Evolutionary conservation across 2,888 invertebrate genomes (phyloP).

Genomic region (Maniola hyperantus): DNA sequence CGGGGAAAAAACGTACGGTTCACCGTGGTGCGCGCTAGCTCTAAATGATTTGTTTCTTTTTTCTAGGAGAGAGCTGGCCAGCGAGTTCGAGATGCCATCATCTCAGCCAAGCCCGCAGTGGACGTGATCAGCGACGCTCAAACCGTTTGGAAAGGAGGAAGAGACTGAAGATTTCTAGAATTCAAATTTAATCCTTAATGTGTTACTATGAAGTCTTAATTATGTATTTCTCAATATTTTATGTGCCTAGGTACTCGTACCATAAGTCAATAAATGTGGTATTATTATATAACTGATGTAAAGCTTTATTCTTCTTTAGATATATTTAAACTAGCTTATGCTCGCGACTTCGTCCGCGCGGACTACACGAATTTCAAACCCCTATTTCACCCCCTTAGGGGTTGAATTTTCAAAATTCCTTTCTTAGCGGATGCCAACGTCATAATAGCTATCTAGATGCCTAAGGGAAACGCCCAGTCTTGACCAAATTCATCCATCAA

Average conservation of each 20-base stretch:
- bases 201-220: background rate
- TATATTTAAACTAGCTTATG: too few relatives aligned
- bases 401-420: too few relatives aligned
- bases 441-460: too few relatives aligned
- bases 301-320: too few relatives aligned
- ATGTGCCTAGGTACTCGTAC: background rate
- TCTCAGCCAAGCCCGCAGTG: constrained; percentile 45
- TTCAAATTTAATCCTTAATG: background rate
- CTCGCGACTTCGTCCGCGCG: too few relatives aligned
- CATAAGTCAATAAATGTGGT: constrained; percentile 1
- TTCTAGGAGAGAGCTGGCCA: constrained; percentile 45
- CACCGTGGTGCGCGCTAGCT: too few relatives aligned
- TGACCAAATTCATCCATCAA: too few relatives aligned
- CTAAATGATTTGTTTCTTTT: background rate
- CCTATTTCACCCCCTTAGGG: too few relatives aligned
- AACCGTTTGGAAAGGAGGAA: constrained; percentile 34
- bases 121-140: constrained; percentile 42
- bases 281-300: background rate
- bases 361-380: too few relatives aligned
- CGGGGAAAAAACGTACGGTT: too few relatives aligned
- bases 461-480: too few relatives aligned
- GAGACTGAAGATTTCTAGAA: background rate
- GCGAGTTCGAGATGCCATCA: constrained; percentile 43
- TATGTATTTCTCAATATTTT: background rate
- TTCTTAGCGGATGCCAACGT: too few relatives aligned